These are phyloP conservation scores for Macrobrachium nipponense DNA, from an alignment of 1,140 invertebrate genomes.

Conservation along the genomic window DNA sequence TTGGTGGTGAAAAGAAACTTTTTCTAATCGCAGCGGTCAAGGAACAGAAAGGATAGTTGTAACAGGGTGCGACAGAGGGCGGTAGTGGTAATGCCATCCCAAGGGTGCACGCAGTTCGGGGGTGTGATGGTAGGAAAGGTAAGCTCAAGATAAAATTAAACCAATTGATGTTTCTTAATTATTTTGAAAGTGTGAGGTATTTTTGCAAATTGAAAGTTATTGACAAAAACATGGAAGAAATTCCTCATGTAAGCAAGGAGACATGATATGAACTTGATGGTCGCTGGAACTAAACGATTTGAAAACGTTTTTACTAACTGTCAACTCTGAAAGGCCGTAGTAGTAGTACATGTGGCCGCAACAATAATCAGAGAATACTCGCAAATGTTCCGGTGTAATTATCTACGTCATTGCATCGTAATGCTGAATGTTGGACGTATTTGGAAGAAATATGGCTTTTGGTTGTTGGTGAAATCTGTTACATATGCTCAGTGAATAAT, in stretches of 20 bases:
- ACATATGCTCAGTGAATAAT: no score
- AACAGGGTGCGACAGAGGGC: slow-evolving; percentile 43
- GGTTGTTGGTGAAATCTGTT: no score
- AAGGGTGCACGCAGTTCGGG: slow-evolving; percentile 44
- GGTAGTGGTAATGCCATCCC: slow-evolving; percentile 46
- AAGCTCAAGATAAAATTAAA: slow-evolving; percentile 10
- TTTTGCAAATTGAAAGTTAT: background rate
- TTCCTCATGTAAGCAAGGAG: background rate
- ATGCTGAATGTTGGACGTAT: no score
- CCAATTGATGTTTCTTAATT: no score
- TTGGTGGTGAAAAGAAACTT: background rate
- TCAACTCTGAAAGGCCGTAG: background rate
- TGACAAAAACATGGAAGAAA: background rate
- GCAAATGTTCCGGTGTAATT: no score
- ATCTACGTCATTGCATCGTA: no score
- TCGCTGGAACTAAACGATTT: background rate
- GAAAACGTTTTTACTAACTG: slow-evolving; percentile 10
- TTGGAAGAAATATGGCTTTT: no score
- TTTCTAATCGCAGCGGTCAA: background rate
- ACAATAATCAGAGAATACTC: no score
- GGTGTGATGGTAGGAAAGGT: slow-evolving; percentile 53
- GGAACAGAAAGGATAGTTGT: slow-evolving; percentile 2
- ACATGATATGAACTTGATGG: background rate
- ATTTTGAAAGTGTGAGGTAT: no score
- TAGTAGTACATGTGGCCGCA: slow-evolving; percentile 1